These are phyloP conservation scores for Varanus salvator DNA, from an alignment of 2,113 vertebrate genomes.

Conservation along the genomic window DNA sequence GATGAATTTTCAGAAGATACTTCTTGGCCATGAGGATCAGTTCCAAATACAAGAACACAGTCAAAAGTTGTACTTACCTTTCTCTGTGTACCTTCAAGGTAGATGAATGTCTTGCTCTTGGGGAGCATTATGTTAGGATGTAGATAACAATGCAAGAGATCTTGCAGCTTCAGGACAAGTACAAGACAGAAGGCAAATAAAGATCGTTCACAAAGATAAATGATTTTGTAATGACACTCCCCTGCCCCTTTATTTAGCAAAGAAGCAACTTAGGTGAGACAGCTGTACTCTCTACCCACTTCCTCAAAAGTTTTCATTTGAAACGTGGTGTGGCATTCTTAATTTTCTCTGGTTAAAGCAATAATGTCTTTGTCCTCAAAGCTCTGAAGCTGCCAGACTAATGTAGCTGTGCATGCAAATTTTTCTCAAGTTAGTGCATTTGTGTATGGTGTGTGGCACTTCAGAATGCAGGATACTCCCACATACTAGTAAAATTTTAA, in stretches of 20 bases:
- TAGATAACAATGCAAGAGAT: conserved; percentile 19
- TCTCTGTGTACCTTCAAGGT: conserved; percentile 54
- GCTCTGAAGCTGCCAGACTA: conserved; percentile 6
- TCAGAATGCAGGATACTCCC: background rate
- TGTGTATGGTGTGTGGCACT: background rate
- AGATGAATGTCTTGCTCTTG: background rate
- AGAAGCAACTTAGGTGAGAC: conserved; percentile 43
- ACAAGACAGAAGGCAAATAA: background rate
- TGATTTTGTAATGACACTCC: conserved; percentile 1
- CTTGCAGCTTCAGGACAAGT: conserved; percentile 39
- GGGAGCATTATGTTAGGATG: conserved; percentile 8
- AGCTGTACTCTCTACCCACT: conserved; percentile 51
- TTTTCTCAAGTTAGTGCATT: background rate
- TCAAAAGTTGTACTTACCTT: conserved; percentile 72
- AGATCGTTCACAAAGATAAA: background rate
- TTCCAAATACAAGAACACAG: conserved; percentile 6
- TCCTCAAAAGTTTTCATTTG: conserved; percentile 62
- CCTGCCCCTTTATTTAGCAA: conserved; percentile 3
- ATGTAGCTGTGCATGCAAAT: background rate
- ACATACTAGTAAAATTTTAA: background rate
- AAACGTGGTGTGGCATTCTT: conserved; percentile 36
- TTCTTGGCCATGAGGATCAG: background rate
- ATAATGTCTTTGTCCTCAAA: conserved; percentile 18
- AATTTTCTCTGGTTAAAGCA: background rate
- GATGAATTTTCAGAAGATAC: conserved; percentile 13